Percentiles rank a stretch among this genome's conserved stretches.
phyloP scores from a whole-genome alignment of 2,797 vertebrate genomes.

The Molossus alvarezi region DNA sequence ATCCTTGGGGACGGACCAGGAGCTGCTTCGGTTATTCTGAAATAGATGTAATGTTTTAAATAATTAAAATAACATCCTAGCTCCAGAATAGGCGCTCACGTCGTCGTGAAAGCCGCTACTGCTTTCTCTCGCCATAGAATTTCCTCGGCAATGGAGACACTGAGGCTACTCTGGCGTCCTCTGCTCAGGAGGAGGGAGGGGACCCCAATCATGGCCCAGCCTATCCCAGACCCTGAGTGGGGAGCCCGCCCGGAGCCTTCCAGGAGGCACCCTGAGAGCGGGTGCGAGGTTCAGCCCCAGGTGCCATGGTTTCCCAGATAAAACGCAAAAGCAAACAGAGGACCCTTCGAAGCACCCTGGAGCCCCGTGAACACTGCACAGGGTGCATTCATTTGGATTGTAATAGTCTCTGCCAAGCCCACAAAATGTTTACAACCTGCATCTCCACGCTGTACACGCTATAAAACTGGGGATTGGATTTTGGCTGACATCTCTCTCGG shows the following conservation, averaged over 20 bases:
- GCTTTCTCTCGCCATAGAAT: background rate
- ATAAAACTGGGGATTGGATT: conserved; percentile 68
- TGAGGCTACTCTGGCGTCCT: background rate
- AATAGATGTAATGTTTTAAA: conserved; percentile 43
- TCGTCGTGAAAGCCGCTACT: background rate
- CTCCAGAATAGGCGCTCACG: background rate
- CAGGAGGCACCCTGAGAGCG: background rate
- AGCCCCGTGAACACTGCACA: conserved; percentile 7
- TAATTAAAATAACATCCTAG: background rate
- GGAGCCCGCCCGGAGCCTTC: background rate
- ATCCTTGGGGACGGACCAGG: background rate
- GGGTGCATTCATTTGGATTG: conserved; percentile 78
- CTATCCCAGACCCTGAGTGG: background rate
- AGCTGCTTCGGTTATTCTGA: conserved; percentile 15
- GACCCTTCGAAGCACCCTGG: background rate
- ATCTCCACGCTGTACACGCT: background rate
- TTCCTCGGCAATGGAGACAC: background rate
- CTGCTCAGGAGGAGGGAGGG: background rate
- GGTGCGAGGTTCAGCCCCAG: background rate
- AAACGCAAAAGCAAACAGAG: conserved; percentile 23
- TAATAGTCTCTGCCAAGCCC: conserved; percentile 78
- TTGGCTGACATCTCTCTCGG: conserved; percentile 50
- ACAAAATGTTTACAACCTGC: conserved; percentile 82
- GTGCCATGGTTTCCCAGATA: background rate
- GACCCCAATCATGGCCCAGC: background rate